Percentiles rank a stretch among this genome's conserved stretches.
Conservation (phyloP, 2,113 vertebrate species). For the Gnathonemus longibarbis region DNA sequence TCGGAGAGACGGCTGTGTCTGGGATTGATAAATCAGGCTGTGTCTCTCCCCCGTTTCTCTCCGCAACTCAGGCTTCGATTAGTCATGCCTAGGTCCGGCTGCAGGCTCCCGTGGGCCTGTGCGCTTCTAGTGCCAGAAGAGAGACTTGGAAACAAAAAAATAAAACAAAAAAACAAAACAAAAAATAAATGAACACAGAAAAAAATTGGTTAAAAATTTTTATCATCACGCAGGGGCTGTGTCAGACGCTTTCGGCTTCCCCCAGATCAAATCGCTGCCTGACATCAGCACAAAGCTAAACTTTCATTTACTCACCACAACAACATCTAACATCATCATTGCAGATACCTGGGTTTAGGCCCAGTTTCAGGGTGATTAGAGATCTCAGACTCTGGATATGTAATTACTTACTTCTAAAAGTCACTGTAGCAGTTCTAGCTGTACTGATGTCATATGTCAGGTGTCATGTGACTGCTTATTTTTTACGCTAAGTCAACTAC, state of each 20-base stretch:
- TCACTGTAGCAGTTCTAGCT: not conserved
- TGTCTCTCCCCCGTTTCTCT: constrained; percentile 45
- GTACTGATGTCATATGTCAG: not conserved
- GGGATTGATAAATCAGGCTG: constrained; percentile 57
- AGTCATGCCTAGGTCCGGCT: constrained; percentile 64
- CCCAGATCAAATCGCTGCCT: not conserved
- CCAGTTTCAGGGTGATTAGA: not conserved
- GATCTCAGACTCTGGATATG: not conserved
- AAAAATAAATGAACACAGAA: constrained; percentile 60
- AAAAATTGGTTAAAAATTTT: constrained; percentile 51
- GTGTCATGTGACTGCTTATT: not conserved
- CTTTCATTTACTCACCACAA: not conserved
- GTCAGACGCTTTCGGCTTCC: constrained; percentile 56
- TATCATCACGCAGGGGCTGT: constrained; percentile 37
- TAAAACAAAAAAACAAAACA: constrained; percentile 35
- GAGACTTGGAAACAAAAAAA: constrained; percentile 58
- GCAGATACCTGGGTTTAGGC: not conserved
- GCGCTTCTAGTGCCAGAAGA: constrained; percentile 60
- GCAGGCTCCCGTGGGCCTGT: constrained; percentile 61
- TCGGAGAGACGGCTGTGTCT: constrained; percentile 48
- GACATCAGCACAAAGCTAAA: not conserved
- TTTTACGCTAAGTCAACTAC: not conserved
- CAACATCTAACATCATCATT: constrained; percentile 1
- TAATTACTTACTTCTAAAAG: not conserved
- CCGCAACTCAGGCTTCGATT: constrained; percentile 58